A percentile compares a stretch with the other conserved stretches of the same genome.
phyloP scores from a whole-genome alignment of 2,888 invertebrate species.

The Ophonus ardosiacus region DNA sequence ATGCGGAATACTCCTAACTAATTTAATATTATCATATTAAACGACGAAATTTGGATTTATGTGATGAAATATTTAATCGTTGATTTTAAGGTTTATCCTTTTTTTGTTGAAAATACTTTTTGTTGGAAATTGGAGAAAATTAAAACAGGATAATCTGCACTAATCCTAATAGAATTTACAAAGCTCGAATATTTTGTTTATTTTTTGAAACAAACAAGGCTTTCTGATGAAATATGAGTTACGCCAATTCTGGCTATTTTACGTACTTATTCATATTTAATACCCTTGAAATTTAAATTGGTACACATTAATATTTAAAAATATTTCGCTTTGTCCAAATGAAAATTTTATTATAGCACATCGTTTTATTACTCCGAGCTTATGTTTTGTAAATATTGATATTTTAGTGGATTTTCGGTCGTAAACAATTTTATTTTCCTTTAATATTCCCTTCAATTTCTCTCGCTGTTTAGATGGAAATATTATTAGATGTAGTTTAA shows the following conservation, averaged over 20 bases:
- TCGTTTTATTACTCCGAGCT: not conserved
- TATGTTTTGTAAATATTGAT: slow-evolving; percentile 2
- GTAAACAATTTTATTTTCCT: slow-evolving; percentile 1
- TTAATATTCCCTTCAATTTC: not conserved
- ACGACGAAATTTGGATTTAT: too few species aligned
- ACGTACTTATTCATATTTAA: slow-evolving; percentile 31
- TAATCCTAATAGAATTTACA: slow-evolving; percentile 13
- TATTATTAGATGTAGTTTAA: not conserved
- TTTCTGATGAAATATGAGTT: slow-evolving; percentile 39
- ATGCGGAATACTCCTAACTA: too few species aligned
- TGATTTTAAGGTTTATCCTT: not conserved
- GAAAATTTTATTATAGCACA: not conserved
- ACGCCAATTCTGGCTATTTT: slow-evolving; percentile 2
- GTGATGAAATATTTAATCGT: not conserved
- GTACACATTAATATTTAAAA: slow-evolving; percentile 8
- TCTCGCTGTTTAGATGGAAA: not conserved
- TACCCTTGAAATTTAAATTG: slow-evolving; percentile 29
- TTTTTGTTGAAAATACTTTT: not conserved
- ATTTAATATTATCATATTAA: too few species aligned
- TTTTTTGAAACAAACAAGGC: slow-evolving; percentile 37
- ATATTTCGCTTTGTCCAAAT: not conserved
- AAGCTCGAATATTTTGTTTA: slow-evolving; percentile 25
- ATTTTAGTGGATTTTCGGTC: not conserved
- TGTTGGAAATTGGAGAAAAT: slow-evolving; percentile 16
- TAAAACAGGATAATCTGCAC: slow-evolving; percentile 24